These are phyloP conservation scores for Channa striata DNA, from an alignment of 2,797 vertebrate species.

Conservation along the genomic window DNA sequence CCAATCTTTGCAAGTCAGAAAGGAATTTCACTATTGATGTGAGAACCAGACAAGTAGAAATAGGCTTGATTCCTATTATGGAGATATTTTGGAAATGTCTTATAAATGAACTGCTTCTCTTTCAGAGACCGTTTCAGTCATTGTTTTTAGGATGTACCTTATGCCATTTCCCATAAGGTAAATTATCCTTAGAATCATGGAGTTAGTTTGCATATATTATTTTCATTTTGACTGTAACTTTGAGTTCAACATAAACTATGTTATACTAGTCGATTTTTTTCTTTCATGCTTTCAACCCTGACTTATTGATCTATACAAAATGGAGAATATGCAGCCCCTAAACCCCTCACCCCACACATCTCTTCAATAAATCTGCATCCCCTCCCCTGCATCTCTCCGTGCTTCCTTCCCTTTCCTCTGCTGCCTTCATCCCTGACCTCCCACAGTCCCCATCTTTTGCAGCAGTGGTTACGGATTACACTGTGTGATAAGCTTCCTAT, in stretches of 20 bases:
- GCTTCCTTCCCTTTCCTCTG: constrained; percentile 70
- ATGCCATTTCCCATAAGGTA: neutral
- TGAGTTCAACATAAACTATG: neutral
- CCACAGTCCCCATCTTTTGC: constrained; percentile 59
- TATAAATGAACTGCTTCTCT: constrained; percentile 1
- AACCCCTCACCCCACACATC: constrained; percentile 21
- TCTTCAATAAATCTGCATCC: constrained; percentile 40
- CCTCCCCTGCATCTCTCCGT: constrained; percentile 34
- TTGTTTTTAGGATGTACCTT: neutral
- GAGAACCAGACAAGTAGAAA: constrained; percentile 52
- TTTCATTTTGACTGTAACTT: constrained; percentile 7
- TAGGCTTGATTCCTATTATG: constrained; percentile 54
- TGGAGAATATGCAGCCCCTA: neutral
- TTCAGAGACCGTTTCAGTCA: constrained; percentile 1
- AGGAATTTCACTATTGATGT: constrained; percentile 81
- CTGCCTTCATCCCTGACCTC: constrained; percentile 63
- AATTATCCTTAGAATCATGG: neutral
- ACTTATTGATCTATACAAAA: neutral
- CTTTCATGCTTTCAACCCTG: constrained; percentile 4
- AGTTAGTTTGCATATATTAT: neutral
- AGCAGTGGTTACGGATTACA: constrained; percentile 81
- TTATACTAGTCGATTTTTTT: constrained; percentile 1
- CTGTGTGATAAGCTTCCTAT: constrained; percentile 89
- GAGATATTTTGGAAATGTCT: constrained; percentile 41
- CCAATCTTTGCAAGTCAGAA: constrained; percentile 77